Conservation (phyloP, 2,113 vertebrate species). For the Pogona vitticeps region DNA sequence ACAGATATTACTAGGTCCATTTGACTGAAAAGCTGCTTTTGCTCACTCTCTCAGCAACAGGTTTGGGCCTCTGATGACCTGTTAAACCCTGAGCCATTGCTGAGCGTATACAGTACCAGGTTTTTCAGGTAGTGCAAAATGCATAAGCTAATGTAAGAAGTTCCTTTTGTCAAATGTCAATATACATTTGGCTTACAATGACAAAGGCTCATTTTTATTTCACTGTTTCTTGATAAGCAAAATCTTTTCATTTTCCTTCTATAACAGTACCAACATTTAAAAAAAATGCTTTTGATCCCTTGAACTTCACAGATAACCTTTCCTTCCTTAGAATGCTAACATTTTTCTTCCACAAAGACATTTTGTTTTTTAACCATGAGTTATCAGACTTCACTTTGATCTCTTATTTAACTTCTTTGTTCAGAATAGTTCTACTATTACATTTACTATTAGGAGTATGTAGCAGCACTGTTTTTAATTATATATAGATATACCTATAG, state of each 20-base stretch:
- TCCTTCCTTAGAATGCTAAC: background rate
- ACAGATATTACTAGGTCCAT: no score
- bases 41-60: background rate
- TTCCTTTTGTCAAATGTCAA: slow-evolving; percentile 2
- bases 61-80: background rate
- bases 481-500: no score
- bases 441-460: background rate
- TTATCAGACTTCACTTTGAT: background rate
- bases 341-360: background rate
- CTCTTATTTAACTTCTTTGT: background rate
- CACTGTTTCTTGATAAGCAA: slow-evolving; percentile 6
- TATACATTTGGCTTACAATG: background rate
- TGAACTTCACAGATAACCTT: background rate
- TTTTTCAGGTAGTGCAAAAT: background rate
- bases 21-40: no score
- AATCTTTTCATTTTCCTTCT: slow-evolving; percentile 26
- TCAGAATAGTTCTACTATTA: background rate
- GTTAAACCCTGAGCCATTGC: background rate
- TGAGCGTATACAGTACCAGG: background rate
- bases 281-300: slow-evolving; percentile 29
- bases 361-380: background rate
- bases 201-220: slow-evolving; percentile 7
- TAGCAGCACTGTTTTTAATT: background rate
- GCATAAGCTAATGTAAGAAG: background rate
- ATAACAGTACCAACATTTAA: slow-evolving; percentile 7